Base-by-base conservation (phyloP, 2,113 vertebrate genomes). In the Excalfactoria chinensis region DNA sequence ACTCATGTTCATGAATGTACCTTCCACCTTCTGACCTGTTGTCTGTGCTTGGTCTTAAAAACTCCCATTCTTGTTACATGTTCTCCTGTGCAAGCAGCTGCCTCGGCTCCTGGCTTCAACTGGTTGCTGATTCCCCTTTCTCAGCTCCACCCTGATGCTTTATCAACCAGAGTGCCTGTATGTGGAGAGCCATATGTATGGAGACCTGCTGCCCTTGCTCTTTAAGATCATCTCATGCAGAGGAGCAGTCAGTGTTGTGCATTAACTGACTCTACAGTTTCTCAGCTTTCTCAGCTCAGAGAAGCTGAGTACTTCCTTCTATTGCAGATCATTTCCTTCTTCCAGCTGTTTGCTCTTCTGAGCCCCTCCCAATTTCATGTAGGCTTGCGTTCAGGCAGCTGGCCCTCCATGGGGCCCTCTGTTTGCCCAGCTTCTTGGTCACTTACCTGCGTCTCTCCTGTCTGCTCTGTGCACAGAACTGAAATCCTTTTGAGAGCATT, bases 341-440 rank as follows among this genome's bases (percentile, higher is more conserved):
- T 87, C 32, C 60, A 69, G 32, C 60, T 25, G 56, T 4, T 4
- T 17, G 56, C 70, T 84, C 44, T 51, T 46, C 90, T 53, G 88
- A 87, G 49, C 73, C 70, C 44, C 26, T 78, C 14, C 35, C 64
- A 32, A 53, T 58, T 43, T 16, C 53, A 70, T 37, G 23, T 72
- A 2, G 18, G 41, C 32, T 70, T 49, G 51, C 1, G 1, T 1
- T 2, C 35, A 32, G 56, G 60, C 35, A 56, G 9, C 34, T 2
- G 3, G 10, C 23, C 4, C 23, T 10, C 48, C 28, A n/a, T 13
- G 23, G 76, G 35, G 41, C 10, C 10, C 59, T 68, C 48, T 12
- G 9, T 16, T 25, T 44, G 37, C 37, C 20, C 41, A 0, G 1
- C 1, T 13, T 28, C 69, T 77, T 72, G 1, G 4, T 68, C 41